A percentile compares a stretch with the other conserved stretches of the same genome.
Conservation (phyloP, 2,797 vertebrate genomes). For the Kryptopterus vitreolus region DNA sequence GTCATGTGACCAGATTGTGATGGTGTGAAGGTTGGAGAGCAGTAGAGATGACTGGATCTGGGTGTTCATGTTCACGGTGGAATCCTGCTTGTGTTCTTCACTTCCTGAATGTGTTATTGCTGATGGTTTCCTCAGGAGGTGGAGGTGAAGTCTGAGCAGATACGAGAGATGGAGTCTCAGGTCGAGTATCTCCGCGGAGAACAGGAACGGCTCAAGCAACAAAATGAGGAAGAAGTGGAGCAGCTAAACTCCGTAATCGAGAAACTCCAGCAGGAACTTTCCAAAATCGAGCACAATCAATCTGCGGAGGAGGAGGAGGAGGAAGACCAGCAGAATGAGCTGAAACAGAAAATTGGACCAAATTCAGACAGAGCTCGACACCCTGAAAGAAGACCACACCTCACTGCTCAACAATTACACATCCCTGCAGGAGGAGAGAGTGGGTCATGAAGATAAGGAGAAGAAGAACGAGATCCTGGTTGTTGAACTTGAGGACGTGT, state of each 20-base stretch:
- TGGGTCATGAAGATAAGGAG: background rate
- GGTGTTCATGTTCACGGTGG: background rate
- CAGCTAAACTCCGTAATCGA: slow-evolving; percentile 92
- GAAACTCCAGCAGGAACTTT: slow-evolving; percentile 89
- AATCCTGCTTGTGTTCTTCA: background rate
- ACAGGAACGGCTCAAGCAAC: slow-evolving; percentile 83
- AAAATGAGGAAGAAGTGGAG: slow-evolving; percentile 85
- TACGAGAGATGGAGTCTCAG: slow-evolving; percentile 84
- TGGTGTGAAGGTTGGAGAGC: background rate
- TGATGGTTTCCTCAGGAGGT: slow-evolving; percentile 71
- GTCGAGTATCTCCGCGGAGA: slow-evolving; percentile 86
- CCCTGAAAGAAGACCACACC: slow-evolving; percentile 69
- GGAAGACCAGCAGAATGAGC: slow-evolving; percentile 57
- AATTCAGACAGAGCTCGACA: slow-evolving; percentile 73
- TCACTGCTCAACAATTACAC: slow-evolving; percentile 64
- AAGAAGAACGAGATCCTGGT: slow-evolving; percentile 42
- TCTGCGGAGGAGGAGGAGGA: slow-evolving; percentile 70
- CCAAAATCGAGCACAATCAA: slow-evolving; percentile 80
- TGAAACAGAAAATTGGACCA: slow-evolving; percentile 76
- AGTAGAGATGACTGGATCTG: slow-evolving; percentile 7
- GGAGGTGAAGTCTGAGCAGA: slow-evolving; percentile 80
- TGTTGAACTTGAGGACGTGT: slow-evolving; percentile 64
- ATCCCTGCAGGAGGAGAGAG: slow-evolving; percentile 59
- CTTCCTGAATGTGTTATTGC: background rate
- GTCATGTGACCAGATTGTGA: background rate